phyloP scores from a whole-genome alignment of 2,888 invertebrate species.

The Hirtodrosophila duncani region DNA sequence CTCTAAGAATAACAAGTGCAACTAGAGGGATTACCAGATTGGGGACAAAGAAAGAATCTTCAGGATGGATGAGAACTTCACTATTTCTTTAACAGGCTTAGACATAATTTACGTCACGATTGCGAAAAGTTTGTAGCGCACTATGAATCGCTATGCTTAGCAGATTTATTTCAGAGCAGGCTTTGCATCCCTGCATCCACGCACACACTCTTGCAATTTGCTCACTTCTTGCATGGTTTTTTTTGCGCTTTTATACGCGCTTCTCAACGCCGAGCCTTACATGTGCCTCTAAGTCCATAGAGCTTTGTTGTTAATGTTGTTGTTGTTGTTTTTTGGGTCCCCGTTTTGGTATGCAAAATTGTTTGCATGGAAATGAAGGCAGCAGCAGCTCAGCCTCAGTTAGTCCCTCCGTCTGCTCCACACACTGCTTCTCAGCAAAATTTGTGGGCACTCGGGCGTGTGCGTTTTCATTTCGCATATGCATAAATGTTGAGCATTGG shows the following conservation, averaged over 20 bases:
- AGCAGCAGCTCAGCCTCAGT: too few relatives aligned
- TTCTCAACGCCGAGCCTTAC: constrained; percentile 18
- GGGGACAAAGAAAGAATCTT: too few relatives aligned
- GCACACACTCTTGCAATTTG: constrained; percentile 42
- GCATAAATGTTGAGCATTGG: constrained; percentile 42
- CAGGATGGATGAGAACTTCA: too few relatives aligned
- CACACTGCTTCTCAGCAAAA: constrained; percentile 5
- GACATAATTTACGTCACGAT: too few relatives aligned
- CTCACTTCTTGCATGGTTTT: constrained; percentile 36
- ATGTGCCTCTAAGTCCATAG: constrained; percentile 1
- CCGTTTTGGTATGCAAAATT: constrained; percentile 69
- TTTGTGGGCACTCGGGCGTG: constrained; percentile 37
- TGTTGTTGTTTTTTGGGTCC: constrained; percentile 15
- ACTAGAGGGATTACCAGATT: too few relatives aligned
- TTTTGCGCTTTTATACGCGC: constrained; percentile 52
- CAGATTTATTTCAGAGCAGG: too few relatives aligned
- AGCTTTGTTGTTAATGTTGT: constrained; percentile 27
- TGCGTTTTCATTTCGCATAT: constrained; percentile 55
- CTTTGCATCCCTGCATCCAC: background rate
- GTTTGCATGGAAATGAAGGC: constrained; percentile 66
- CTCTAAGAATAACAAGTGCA: too few relatives aligned
- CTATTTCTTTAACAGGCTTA: too few relatives aligned
- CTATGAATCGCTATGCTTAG: too few relatives aligned
- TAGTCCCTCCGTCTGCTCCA: constrained; percentile 1
- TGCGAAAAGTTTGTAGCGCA: too few relatives aligned